Conservation (phyloP, 2,797 vertebrate genomes). For the Babyrousa celebensis region DNA sequence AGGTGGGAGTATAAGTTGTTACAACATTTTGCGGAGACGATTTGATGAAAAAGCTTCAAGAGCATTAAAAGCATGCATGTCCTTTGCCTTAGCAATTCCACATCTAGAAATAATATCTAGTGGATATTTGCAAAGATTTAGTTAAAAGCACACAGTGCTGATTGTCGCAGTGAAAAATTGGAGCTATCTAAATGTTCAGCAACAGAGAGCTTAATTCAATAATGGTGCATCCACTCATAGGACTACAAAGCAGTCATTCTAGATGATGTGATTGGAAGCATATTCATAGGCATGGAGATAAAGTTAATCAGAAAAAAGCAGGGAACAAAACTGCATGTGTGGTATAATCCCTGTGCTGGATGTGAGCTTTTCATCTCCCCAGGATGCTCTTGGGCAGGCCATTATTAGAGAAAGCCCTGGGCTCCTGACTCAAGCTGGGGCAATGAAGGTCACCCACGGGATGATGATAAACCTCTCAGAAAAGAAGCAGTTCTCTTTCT, state of each 20-base stretch:
- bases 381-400: neutral
- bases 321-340: neutral
- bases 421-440: neutral
- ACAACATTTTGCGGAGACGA: conserved; percentile 2
- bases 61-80: neutral
- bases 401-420: neutral
- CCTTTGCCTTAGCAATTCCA: conserved; percentile 58
- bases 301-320: conserved; percentile 23
- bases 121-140: conserved; percentile 40
- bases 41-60: conserved; percentile 16
- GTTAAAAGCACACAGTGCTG: conserved; percentile 41
- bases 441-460: neutral
- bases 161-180: conserved; percentile 26
- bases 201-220: conserved; percentile 56
- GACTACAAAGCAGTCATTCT: neutral
- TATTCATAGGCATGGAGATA: neutral
- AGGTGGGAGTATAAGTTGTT: conserved; percentile 14
- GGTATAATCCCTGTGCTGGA: neutral
- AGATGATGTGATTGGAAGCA: neutral
- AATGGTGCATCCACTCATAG: neutral
- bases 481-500: neutral
- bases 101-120: conserved; percentile 27
- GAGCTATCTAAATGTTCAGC: conserved; percentile 19
- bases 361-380: neutral
- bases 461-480: neutral